phyloP scores from a whole-genome alignment of 2,113 vertebrate genomes.

The Aphyosemion australe region DNA sequence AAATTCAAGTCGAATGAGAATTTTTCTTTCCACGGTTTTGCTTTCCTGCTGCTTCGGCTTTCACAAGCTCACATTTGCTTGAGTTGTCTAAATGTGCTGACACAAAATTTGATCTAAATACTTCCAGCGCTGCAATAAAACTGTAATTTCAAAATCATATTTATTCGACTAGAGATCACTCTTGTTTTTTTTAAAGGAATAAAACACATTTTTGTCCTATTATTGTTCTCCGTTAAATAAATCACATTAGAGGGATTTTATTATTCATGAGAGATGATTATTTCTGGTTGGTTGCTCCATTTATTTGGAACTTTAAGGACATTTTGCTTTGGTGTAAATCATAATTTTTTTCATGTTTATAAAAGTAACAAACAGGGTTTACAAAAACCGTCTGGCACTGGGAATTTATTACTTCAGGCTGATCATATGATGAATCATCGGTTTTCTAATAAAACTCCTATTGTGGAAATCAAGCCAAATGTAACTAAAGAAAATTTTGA shows the following conservation, averaged over 20 bases:
- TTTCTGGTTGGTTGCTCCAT: background rate
- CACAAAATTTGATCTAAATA: background rate
- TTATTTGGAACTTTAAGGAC: background rate
- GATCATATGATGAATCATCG: background rate
- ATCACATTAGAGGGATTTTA: background rate
- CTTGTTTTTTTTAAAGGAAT: background rate
- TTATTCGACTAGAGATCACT: too few relatives aligned
- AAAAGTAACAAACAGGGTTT: too few relatives aligned
- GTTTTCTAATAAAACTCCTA: background rate
- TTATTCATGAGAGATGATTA: background rate
- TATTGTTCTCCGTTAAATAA: background rate
- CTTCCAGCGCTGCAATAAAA: too few relatives aligned
- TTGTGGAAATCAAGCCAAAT: too few relatives aligned
- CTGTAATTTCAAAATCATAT: too few relatives aligned
- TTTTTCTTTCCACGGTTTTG: background rate
- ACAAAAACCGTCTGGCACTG: too few relatives aligned
- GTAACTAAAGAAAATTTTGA: too few relatives aligned
- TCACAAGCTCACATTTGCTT: too few relatives aligned
- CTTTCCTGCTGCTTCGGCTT: background rate
- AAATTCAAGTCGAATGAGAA: background rate
- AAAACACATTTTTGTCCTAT: background rate
- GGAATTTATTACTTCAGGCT: background rate
- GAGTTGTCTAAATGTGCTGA: background rate
- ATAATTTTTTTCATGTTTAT: too few relatives aligned
- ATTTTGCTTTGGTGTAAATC: background rate